A percentile compares a stretch with the other conserved stretches of the same genome.
phyloP scores from a whole-genome alignment of 2,888 invertebrate species.

The Philereme transversata region DNA sequence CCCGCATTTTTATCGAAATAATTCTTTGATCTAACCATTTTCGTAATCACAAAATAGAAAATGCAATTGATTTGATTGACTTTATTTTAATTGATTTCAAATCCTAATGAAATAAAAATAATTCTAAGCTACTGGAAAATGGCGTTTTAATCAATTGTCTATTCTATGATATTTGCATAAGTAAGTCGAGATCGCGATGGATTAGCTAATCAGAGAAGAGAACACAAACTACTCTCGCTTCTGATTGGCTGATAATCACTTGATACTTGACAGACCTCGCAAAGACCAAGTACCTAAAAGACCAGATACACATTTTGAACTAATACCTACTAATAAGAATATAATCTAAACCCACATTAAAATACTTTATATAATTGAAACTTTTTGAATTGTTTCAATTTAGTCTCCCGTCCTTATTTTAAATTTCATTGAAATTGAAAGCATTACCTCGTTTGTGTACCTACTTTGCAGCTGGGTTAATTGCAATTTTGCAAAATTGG shows the following conservation, averaged over 20 bases:
- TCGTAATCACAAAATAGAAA: slow-evolving; percentile 12
- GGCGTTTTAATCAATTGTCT: slow-evolving; percentile 30
- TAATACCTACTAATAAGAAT: slow-evolving; percentile 20
- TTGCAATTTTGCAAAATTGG: slow-evolving; percentile 26
- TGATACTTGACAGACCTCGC: slow-evolving; percentile 39
- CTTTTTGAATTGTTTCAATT: slow-evolving; percentile 5
- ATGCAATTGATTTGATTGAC: slow-evolving; percentile 25
- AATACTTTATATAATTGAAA: slow-evolving; percentile 1
- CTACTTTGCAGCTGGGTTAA: slow-evolving; percentile 19
- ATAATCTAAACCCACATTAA: slow-evolving; percentile 5
- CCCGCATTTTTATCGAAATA: slow-evolving; percentile 12
- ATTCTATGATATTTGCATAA: slow-evolving; percentile 28
- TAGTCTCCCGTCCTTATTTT: slow-evolving; percentile 23
- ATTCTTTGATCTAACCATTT: slow-evolving; percentile 36
- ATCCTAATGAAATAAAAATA: slow-evolving; percentile 22
- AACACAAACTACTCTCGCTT: slow-evolving; percentile 20
- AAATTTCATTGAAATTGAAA: slow-evolving; percentile 12
- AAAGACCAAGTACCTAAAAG: slow-evolving; percentile 40
- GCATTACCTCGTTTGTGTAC: slow-evolving; percentile 12
- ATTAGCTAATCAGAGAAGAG: slow-evolving; percentile 35
- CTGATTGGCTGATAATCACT: slow-evolving; percentile 42
- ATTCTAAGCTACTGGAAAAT: slow-evolving; percentile 15
- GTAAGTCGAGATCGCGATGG: slow-evolving; percentile 14
- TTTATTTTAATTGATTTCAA: slow-evolving; percentile 8
- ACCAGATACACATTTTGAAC: slow-evolving; percentile 43